Percentiles rank a stretch among this genome's conserved stretches.
Evolutionary conservation across 2,888 invertebrate species (phyloP).

Genomic region (Sphaerophoria taeniata): DNA sequence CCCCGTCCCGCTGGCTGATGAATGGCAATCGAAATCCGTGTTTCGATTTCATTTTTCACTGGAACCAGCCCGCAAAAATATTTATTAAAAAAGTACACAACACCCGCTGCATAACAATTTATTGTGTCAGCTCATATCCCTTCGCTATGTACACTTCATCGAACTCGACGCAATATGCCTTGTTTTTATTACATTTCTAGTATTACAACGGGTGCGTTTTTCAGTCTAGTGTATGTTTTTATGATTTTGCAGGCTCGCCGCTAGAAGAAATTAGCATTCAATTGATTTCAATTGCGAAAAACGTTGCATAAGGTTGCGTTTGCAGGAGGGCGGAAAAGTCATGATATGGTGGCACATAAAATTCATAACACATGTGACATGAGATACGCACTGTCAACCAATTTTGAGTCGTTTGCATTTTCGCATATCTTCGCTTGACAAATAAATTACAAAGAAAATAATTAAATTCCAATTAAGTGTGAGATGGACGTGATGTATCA

Average conservation of each 20-base stretch:
- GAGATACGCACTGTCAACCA: slow-evolving; percentile 55
- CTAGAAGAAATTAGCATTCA: slow-evolving; percentile 68
- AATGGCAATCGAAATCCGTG: slow-evolving; percentile 72
- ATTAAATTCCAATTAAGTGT: slow-evolving; percentile 69
- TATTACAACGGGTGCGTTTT: slow-evolving; percentile 2
- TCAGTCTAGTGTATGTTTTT: neutral
- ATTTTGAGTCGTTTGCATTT: slow-evolving; percentile 37
- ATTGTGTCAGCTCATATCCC: slow-evolving; percentile 15
- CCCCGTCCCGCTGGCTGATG: neutral
- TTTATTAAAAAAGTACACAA: slow-evolving; percentile 68
- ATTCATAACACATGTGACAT: slow-evolving; percentile 51
- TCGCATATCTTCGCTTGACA: slow-evolving; percentile 23
- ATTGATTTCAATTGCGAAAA: slow-evolving; percentile 64
- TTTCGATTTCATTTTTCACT: slow-evolving; percentile 72
- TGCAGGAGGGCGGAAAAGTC: neutral
- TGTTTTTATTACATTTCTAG: slow-evolving; percentile 20
- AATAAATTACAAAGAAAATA: slow-evolving; percentile 60
- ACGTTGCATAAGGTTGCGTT: slow-evolving; percentile 30
- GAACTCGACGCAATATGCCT: neutral
- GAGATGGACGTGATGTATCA: slow-evolving; percentile 68
- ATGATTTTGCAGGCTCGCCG: slow-evolving; percentile 47
- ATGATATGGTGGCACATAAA: neutral
- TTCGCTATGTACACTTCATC: neutral
- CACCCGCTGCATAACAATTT: slow-evolving; percentile 73
- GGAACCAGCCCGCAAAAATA: slow-evolving; percentile 64